Conservation (phyloP, 2,888 invertebrate genomes). For the Drosophila quinaria region DNA sequence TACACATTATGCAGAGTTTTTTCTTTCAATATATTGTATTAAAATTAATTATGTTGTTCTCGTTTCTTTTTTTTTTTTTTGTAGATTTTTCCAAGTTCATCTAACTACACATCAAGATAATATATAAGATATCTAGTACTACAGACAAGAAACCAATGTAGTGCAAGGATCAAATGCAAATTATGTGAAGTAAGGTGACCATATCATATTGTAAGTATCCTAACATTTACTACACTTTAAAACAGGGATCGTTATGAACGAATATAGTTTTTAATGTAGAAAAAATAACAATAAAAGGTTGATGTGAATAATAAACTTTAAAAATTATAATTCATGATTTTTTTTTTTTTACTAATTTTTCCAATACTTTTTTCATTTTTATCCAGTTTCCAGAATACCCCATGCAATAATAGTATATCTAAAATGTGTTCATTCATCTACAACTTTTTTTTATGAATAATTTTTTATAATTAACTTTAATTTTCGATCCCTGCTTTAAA, state of each 20-base stretch:
- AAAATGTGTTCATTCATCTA: no score
- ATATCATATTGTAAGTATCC: slow-evolving; percentile 7
- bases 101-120: slow-evolving; percentile 45
- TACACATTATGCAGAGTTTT: slow-evolving; percentile 4
- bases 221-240: slow-evolving; percentile 11
- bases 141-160: slow-evolving; percentile 34
- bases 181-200: slow-evolving; percentile 28
- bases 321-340: no score
- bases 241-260: not conserved
- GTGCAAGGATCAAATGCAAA: slow-evolving; percentile 51
- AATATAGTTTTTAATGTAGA: not conserved
- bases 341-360: no score
- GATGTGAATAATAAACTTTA: no score
- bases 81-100: slow-evolving; percentile 9
- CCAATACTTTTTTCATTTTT: no score
- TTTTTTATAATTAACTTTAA: not conserved
- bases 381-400: no score
- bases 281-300: not conserved
- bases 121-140: slow-evolving; percentile 5
- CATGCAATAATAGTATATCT: no score
- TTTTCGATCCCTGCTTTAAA: not conserved
- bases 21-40: slow-evolving; percentile 1
- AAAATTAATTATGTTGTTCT: slow-evolving; percentile 34
- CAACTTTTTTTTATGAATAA: no score
- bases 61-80: not conserved